phyloP scores from a whole-genome alignment of 1,140 invertebrate genomes.

The Cotesia chilonis region DNA sequence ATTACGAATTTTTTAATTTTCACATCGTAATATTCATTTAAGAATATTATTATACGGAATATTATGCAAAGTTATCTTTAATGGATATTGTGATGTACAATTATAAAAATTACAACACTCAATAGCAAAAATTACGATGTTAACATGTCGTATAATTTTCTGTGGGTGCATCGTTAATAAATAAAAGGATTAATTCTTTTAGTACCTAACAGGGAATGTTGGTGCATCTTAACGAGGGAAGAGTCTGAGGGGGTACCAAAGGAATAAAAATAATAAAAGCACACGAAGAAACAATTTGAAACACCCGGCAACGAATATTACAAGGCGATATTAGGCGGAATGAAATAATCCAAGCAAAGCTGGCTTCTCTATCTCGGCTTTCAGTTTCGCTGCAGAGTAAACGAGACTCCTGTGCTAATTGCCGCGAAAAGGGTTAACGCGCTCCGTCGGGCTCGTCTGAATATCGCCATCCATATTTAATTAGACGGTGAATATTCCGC shows the following conservation, averaged over 20 bases:
- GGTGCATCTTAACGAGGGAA: slow-evolving; percentile 31
- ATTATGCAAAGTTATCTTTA: too few species aligned
- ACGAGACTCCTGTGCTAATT: slow-evolving; percentile 60
- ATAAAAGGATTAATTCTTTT: background rate
- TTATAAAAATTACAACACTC: too few species aligned
- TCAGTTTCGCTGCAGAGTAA: slow-evolving; percentile 57
- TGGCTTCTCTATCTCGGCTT: slow-evolving; percentile 38
- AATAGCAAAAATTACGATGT: too few species aligned
- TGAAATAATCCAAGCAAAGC: slow-evolving; percentile 60
- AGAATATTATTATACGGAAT: too few species aligned
- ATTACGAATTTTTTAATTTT: too few species aligned
- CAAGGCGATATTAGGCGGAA: slow-evolving; percentile 61
- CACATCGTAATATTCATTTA: too few species aligned
- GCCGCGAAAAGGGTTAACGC: slow-evolving; percentile 61
- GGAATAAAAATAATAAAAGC: slow-evolving; percentile 21
- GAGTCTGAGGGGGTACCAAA: slow-evolving; percentile 23
- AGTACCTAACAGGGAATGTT: slow-evolving; percentile 13
- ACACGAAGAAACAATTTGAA: slow-evolving; percentile 59
- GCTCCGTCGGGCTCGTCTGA: slow-evolving; percentile 40
- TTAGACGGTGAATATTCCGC: slow-evolving; percentile 49
- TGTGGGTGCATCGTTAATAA: background rate
- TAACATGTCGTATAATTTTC: too few species aligned
- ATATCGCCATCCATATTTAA: slow-evolving; percentile 64
- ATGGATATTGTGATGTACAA: too few species aligned
- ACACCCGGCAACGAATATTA: slow-evolving; percentile 62